phyloP scores from a whole-genome alignment of 2,797 vertebrate genomes.

The Amazonetta brasiliensis region DNA sequence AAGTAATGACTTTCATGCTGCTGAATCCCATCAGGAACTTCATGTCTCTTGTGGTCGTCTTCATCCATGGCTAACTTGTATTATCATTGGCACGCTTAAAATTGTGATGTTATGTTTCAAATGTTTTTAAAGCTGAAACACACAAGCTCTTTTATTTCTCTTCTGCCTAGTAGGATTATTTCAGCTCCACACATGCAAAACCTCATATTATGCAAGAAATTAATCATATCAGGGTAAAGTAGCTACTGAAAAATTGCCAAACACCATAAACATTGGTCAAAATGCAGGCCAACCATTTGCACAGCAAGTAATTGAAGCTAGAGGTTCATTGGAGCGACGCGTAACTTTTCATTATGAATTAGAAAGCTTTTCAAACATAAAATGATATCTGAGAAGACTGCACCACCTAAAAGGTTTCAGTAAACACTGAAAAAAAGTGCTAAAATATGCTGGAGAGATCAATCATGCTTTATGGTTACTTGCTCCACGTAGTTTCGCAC shows the following conservation, averaged over 20 bases:
- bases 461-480: slow-evolving; percentile 74
- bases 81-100: slow-evolving; percentile 79
- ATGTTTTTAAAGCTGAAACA: slow-evolving; percentile 80
- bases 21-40: slow-evolving; percentile 43
- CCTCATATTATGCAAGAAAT: slow-evolving; percentile 80
- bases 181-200: slow-evolving; percentile 74
- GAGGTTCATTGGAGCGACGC: slow-evolving; percentile 68
- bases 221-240: slow-evolving; percentile 83
- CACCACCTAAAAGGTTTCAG: slow-evolving; percentile 80
- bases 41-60: slow-evolving; percentile 46
- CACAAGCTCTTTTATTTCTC: slow-evolving; percentile 74
- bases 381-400: slow-evolving; percentile 77
- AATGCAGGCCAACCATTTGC: slow-evolving; percentile 81
- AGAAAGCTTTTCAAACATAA: slow-evolving; percentile 80
- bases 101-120: slow-evolving; percentile 84
- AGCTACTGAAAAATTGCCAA: slow-evolving; percentile 85
- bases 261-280: slow-evolving; percentile 84
- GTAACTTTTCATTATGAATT: slow-evolving; percentile 83
- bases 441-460: slow-evolving; percentile 79
- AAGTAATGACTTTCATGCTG: slow-evolving; percentile 21
- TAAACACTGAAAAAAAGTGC: slow-evolving; percentile 72
- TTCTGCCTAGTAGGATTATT: slow-evolving; percentile 77
- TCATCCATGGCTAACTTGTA: slow-evolving; percentile 75
- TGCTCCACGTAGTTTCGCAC: slow-evolving; percentile 66
- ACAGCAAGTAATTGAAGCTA: slow-evolving; percentile 79